phyloP scores from a whole-genome alignment of 1,140 invertebrate genomes.

The Venturia canescens region DNA sequence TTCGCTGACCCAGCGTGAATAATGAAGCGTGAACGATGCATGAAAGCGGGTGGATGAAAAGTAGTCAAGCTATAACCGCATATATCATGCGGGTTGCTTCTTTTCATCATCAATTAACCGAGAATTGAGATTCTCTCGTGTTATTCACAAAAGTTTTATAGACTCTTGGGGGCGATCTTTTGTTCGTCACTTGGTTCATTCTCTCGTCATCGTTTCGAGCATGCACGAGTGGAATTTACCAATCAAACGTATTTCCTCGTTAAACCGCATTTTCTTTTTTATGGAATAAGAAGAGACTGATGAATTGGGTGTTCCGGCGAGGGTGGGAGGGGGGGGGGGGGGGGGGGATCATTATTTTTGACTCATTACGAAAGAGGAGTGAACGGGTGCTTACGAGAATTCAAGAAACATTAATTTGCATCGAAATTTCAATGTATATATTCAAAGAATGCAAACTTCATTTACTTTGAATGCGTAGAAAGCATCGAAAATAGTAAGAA shows the following conservation, averaged over 20 bases:
- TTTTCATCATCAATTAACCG: slow-evolving; percentile 43
- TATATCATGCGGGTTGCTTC: slow-evolving; percentile 39
- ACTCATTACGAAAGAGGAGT: no score
- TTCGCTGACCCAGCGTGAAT: slow-evolving; percentile 35
- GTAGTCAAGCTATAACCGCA: slow-evolving; percentile 35
- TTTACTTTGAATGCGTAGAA: no score
- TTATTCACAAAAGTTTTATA: slow-evolving; percentile 36
- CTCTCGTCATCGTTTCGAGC: background rate
- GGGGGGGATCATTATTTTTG: no score
- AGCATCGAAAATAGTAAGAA: no score
- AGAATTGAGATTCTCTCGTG: slow-evolving; percentile 39
- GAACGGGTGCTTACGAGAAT: no score
- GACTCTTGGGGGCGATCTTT: slow-evolving; percentile 19
- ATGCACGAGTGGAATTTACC: slow-evolving; percentile 1
- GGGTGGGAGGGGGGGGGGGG: no score
- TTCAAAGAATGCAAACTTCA: no score
- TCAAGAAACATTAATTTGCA: no score
- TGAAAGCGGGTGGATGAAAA: slow-evolving; percentile 35
- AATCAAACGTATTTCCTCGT: background rate
- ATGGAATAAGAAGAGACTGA: background rate
- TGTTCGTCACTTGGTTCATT: slow-evolving; percentile 25
- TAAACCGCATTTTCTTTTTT: background rate
- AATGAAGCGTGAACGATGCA: slow-evolving; percentile 39
- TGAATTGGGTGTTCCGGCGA: background rate
- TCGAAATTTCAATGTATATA: no score